phyloP scores from a whole-genome alignment of 1,140 invertebrate genomes.

The Cephus cinctus region DNA sequence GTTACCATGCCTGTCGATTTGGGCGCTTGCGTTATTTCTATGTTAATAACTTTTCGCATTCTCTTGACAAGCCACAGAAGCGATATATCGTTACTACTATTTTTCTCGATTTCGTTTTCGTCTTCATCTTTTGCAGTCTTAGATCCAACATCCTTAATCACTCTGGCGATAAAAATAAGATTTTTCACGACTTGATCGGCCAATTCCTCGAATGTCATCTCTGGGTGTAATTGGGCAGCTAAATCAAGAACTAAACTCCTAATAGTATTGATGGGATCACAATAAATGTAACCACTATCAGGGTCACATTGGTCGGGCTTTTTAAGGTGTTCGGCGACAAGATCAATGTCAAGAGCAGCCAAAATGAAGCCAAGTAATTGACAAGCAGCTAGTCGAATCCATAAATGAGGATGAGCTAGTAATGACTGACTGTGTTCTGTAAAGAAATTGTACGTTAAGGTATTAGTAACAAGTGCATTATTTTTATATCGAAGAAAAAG shows the following conservation, averaged over 20 bases:
- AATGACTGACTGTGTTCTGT: slow-evolving; percentile 55
- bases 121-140: slow-evolving; percentile 38
- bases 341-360: slow-evolving; percentile 60
- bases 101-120: slow-evolving; percentile 36
- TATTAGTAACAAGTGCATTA: slow-evolving; percentile 7
- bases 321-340: slow-evolving; percentile 55
- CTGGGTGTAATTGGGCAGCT: slow-evolving; percentile 70
- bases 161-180: slow-evolving; percentile 67
- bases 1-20: slow-evolving; percentile 60
- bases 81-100: slow-evolving; percentile 47
- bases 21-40: slow-evolving; percentile 67
- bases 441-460: slow-evolving; percentile 26
- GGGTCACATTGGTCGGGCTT: slow-evolving; percentile 24
- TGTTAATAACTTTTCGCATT: slow-evolving; percentile 68
- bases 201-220: slow-evolving; percentile 58
- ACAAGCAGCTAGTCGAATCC: slow-evolving; percentile 73
- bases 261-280: slow-evolving; percentile 60
- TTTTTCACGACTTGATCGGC: slow-evolving; percentile 73
- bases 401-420: slow-evolving; percentile 64
- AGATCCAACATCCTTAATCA: slow-evolving; percentile 43
- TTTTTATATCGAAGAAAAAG: slow-evolving; percentile 6
- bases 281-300: slow-evolving; percentile 61
- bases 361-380: slow-evolving; percentile 76
- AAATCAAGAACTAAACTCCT: slow-evolving; percentile 71
- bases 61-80: slow-evolving; percentile 70